Evolutionary conservation across 1,140 invertebrate species (phyloP), one percentile per base, ranked within the genome.

Genomic region (Drosophila murphyi): DNA sequence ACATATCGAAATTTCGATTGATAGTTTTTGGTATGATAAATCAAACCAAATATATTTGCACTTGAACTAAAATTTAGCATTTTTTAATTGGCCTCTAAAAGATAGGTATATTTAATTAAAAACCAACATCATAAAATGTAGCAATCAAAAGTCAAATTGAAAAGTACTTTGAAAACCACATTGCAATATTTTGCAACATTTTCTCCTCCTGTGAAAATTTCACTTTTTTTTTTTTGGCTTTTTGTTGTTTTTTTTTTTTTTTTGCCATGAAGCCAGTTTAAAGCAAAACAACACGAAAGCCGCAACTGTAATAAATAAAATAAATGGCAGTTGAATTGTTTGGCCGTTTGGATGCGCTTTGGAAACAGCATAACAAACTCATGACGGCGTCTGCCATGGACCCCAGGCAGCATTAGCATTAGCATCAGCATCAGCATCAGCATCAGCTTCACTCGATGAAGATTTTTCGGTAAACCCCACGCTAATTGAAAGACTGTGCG

Each of bases 141-240:
- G n/a, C 35, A 48, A 56, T 54, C 43, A 45, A 29, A 47, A 29
- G 52, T 34, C 52, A 34, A 48, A 56, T 47, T n/a, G 34, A 43
- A 67, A 48, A 48, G 32, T 67, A 51, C 51, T 35, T 67, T 43
- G 35, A 51, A 63, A 51, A 41, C 47, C 10, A 28, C 60, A 51
- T 43, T 20, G 54, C 39, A 34, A 45, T 75, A 54, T 68, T 83
- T 75, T 88, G 79, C 76, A 88, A 73, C 68, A 82, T 83, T 87
- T 88, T 87, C 82, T 88, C 79, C 78, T 76, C 51, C 76, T 82
- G 82, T 76, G 83, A 82, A 87, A 82, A 87, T 65, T 87, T 88
- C 88, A 83, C 82, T 80, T 87, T 87, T 87, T 87, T 79, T 87
- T 88, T 79, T 43, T 8, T n/a, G 10, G 10, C 10, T n/a, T 43